Percentiles rank a stretch among this genome's conserved stretches.
Evolutionary conservation across 2,888 invertebrate species (phyloP).

Genomic region (Microplitis manilae): DNA sequence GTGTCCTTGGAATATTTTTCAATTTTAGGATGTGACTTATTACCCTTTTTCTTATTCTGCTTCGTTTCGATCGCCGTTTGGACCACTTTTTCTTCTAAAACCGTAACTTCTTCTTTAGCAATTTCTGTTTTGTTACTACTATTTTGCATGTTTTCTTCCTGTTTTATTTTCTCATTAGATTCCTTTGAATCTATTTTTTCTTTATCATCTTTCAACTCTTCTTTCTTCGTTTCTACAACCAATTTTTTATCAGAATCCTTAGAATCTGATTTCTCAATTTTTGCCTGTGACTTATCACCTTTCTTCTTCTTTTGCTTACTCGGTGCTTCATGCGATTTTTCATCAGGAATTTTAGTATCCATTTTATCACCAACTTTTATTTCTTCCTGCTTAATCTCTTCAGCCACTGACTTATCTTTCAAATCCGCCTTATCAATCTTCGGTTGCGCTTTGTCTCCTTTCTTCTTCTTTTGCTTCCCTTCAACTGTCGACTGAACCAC

Average conservation of each 20-base stretch:
- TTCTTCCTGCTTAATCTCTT: neutral
- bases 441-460: neutral
- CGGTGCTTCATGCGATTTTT: neutral
- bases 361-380: neutral
- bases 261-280: constrained; percentile 52
- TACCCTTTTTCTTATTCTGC: neutral
- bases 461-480: neutral
- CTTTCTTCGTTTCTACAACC: constrained; percentile 62
- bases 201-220: constrained; percentile 56
- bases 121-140: neutral
- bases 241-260: constrained; percentile 42
- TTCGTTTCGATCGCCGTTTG: neutral
- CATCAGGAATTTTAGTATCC: neutral
- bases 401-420: neutral
- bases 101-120: constrained; percentile 25
- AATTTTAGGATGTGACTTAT: neutral
- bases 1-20: constrained; percentile 40
- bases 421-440: neutral
- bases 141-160: constrained; percentile 5
- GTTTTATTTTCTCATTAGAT: constrained; percentile 2
- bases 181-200: neutral
- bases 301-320: neutral
- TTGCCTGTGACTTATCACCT: constrained; percentile 47
- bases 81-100: neutral
- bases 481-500: neutral